Evolutionary conservation across 2,888 invertebrate species (phyloP).

Genomic region (Xestia sexstrigata): DNA sequence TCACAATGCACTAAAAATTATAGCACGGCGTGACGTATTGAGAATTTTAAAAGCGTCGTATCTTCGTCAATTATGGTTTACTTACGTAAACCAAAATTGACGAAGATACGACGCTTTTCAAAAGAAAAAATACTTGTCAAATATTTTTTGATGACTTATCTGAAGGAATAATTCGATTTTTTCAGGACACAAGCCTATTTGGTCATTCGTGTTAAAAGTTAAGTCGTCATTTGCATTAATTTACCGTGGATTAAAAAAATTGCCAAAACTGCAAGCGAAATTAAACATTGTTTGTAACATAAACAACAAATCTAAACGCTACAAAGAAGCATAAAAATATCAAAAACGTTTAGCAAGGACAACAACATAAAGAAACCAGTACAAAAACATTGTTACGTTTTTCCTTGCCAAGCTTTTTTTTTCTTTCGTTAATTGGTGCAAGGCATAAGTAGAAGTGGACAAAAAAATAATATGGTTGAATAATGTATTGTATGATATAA

Average conservation of each 20-base stretch:
- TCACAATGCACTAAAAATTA: no score
- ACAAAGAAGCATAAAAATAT: conserved; percentile 58
- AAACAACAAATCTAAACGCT: conserved; percentile 56
- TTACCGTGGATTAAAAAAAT: not conserved
- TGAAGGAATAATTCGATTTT: no score
- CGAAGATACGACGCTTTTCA: no score
- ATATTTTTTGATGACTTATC: no score
- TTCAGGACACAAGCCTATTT: no score
- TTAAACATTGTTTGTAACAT: conserved; percentile 30
- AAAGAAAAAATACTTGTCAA: no score
- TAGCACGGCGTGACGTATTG: no score
- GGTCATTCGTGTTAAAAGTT: not conserved
- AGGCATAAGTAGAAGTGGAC: conserved; percentile 39
- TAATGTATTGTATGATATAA: no score
- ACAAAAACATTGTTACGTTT: conserved; percentile 79
- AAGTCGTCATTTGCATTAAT: not conserved
- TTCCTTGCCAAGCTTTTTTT: conserved; percentile 75
- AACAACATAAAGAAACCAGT: conserved; percentile 66
- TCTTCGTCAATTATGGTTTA: no score
- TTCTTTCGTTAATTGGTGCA: conserved; percentile 45
- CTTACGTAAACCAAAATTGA: no score
- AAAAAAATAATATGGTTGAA: not conserved
- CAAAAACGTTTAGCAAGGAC: conserved; percentile 62
- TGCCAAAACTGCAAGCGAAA: not conserved
- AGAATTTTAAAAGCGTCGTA: no score